phyloP scores from a whole-genome alignment of 2,797 vertebrate genomes.

The Siniperca undulata region DNA sequence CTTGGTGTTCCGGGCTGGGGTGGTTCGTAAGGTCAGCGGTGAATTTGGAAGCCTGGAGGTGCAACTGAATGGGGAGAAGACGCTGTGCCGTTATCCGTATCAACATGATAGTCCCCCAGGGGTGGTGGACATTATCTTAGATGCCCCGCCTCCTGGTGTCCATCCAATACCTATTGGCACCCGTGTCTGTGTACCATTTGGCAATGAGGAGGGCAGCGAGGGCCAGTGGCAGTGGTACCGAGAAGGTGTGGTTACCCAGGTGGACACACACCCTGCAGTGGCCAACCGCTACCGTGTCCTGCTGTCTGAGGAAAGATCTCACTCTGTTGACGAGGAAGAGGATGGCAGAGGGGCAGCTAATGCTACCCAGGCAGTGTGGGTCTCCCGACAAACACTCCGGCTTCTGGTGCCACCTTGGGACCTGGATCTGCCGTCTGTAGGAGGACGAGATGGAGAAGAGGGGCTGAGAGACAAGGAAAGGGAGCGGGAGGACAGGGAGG shows the following conservation, averaged over 20 bases:
- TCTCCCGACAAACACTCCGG: conserved; percentile 88
- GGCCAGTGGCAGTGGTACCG: conserved; percentile 84
- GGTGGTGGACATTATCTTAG: conserved; percentile 88
- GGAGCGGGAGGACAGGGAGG: conserved; percentile 81
- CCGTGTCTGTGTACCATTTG: conserved; percentile 88
- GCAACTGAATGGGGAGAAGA: conserved; percentile 89
- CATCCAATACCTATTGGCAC: conserved; percentile 86
- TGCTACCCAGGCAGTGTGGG: conserved; percentile 84
- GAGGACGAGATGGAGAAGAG: conserved; percentile 66
- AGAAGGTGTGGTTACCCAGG: conserved; percentile 90
- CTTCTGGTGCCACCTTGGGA: conserved; percentile 91
- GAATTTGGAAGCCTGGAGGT: conserved; percentile 89
- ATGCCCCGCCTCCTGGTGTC: conserved; percentile 87
- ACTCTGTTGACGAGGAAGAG: conserved; percentile 67
- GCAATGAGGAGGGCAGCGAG: conserved; percentile 67
- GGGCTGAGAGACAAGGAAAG: conserved; percentile 65
- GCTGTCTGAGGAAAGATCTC: conserved; percentile 77
- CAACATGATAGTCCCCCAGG: conserved; percentile 73
- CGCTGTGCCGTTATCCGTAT: conserved; percentile 83
- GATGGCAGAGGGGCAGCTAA: conserved; percentile 57
- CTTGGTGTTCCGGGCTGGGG: conserved; percentile 86
- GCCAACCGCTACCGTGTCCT: conserved; percentile 89
- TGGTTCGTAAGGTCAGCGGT: conserved; percentile 90
- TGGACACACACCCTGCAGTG: conserved; percentile 88
- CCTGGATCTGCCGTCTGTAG: conserved; percentile 78